Base-by-base conservation (phyloP, 1,140 invertebrate species). In the Drosophila truncata region DNA sequence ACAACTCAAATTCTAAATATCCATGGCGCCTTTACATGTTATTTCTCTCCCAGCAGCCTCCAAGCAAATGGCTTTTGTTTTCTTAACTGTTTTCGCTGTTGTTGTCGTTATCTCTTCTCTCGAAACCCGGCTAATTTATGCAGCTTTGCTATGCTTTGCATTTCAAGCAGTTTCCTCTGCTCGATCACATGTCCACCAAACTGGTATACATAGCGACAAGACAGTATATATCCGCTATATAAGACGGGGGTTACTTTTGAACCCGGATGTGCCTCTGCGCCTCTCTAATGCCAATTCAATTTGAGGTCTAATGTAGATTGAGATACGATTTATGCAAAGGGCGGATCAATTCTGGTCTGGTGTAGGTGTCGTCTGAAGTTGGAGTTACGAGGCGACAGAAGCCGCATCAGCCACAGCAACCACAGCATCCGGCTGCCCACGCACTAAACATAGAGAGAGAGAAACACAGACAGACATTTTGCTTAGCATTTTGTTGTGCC, bases 151-250 rank as follows among this genome's bases (percentile, higher is more conserved):
- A 78, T 85, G 74, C 52, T 85, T 78, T 71, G 82, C 66, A 85
- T 85, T 78, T 74, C 69, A 70, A 85, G 62, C 78, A 78, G 69
- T 71, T 86, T 84, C 81, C 81, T 84, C 75, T 66, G 50, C 37
- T 37, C 41, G 70, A 46, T 62, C 73, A 64, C 54, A 71, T 72
- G 62, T 61, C 59, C 41, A 72, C 35, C 49, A 83, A 83, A 83
- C 76, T 71, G 72, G 81, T 76, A 71, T 84, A 69, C 20, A 73
- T 66, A 70, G 55, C 72, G 33, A 50, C 41, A 13, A 61, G 20
- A 42, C 58, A 63, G 29, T 42, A 33, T 25, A 27, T 62, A 66
- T 27, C 18, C 35, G 49, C 44, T 35, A 58, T 37, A 54, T 44
- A 31, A 35, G 25, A 49, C 60, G 16, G 55, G 55, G 2, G 29